These are phyloP conservation scores for Pegoplata infirma DNA, from an alignment of 2,888 invertebrate genomes.

Conservation along the genomic window DNA sequence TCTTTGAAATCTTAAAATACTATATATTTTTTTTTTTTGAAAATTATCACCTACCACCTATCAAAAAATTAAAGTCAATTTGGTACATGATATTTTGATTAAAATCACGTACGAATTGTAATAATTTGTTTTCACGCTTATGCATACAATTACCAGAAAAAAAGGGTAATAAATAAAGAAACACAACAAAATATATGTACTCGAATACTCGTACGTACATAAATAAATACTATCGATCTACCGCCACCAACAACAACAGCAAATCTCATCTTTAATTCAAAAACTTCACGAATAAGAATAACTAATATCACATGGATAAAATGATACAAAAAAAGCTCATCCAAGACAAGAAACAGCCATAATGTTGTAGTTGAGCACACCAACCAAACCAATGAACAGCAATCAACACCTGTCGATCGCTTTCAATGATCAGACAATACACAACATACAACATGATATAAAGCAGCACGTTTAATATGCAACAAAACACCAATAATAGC, in stretches of 20 bases:
- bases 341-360: slow-evolving; percentile 46
- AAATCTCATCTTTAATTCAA: slow-evolving; percentile 34
- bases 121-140: slow-evolving; percentile 76
- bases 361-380: slow-evolving; percentile 46
- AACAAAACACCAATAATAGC: slow-evolving; percentile 40
- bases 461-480: slow-evolving; percentile 52
- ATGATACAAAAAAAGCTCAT: too few relatives aligned
- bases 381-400: slow-evolving; percentile 64
- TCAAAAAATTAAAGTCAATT: slow-evolving; percentile 54
- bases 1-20: slow-evolving; percentile 38
- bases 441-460: slow-evolving; percentile 21
- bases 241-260: slow-evolving; percentile 52
- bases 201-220: too few relatives aligned
- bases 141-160: slow-evolving; percentile 62
- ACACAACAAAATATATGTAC: slow-evolving; percentile 3
- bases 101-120: slow-evolving; percentile 76
- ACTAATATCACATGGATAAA: slow-evolving; percentile 57
- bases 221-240: slow-evolving; percentile 28
- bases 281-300: slow-evolving; percentile 34
- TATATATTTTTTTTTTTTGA: slow-evolving; percentile 32
- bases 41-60: slow-evolving; percentile 62
- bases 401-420: slow-evolving; percentile 75
- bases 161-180: slow-evolving; percentile 48
- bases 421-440: slow-evolving; percentile 48
- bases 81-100: slow-evolving; percentile 66